Conservation (phyloP, 2,888 invertebrate species). For the Chirona hameri region DNA sequence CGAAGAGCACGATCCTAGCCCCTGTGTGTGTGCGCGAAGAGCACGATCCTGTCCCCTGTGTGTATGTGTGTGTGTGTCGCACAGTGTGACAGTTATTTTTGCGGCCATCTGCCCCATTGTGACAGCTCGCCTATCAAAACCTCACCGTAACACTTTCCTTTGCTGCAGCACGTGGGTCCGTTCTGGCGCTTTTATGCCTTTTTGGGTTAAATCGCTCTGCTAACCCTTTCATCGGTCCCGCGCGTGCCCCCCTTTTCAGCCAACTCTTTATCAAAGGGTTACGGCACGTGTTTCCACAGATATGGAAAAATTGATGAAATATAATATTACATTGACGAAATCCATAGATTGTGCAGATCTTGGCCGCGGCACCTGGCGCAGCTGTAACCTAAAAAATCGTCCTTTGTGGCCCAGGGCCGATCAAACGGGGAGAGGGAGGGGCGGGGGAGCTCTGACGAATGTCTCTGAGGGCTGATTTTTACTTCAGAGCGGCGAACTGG, state of each 20-base stretch:
- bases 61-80: no score
- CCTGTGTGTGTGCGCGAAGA: neutral
- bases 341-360: conserved; percentile 8
- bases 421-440: neutral
- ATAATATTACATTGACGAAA: conserved; percentile 13
- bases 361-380: conserved; percentile 5
- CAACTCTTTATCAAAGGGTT: neutral
- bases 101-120: conserved; percentile 27
- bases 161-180: neutral
- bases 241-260: conserved; percentile 3
- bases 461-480: neutral
- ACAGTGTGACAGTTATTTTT: neutral
- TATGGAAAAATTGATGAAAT: conserved; percentile 29
- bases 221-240: conserved; percentile 22
- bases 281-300: conserved; percentile 28
- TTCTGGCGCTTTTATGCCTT: neutral
- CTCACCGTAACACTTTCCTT: neutral
- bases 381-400: conserved; percentile 12
- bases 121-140: neutral
- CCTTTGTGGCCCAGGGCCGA: neutral
- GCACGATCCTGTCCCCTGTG: neutral
- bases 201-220: conserved; percentile 7
- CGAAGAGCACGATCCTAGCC: neutral
- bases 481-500: neutral
- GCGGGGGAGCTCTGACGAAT: neutral